Evolutionary conservation across 2,113 vertebrate species (phyloP).

Genomic region (Pedionomus torquatus): DNA sequence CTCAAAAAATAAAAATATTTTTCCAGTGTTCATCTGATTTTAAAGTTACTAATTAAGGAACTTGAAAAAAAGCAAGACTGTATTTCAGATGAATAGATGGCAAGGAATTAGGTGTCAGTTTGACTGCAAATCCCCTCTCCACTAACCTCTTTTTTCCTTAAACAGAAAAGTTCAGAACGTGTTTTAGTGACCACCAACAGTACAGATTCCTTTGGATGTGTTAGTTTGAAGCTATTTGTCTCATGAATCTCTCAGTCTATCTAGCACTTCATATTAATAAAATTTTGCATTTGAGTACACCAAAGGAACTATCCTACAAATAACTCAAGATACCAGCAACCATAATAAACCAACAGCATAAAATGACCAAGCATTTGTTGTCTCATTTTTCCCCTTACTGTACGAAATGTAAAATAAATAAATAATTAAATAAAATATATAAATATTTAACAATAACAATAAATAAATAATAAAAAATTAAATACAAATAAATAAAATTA

Average conservation of each 20-base stretch:
- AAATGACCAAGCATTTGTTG: not conserved
- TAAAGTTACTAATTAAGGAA: not conserved
- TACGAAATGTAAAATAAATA: not conserved
- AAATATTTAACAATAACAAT: no score
- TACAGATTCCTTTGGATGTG: not conserved
- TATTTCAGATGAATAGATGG: not conserved
- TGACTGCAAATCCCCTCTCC: not conserved
- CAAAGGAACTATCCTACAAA: not conserved
- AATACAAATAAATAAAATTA: no score
- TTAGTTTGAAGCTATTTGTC: not conserved
- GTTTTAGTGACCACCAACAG: not conserved
- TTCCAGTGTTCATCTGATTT: not conserved
- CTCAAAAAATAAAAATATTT: fast-evolving
- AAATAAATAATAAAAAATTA: no score
- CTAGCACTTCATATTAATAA: not conserved
- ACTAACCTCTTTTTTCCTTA: not conserved
- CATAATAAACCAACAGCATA: not conserved
- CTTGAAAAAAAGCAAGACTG: not conserved
- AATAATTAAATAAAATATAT: no score
- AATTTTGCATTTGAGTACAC: not conserved
- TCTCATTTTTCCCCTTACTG: not conserved
- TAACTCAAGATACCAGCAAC: not conserved
- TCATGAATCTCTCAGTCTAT: not conserved
- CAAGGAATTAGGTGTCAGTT: not conserved
- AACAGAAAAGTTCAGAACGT: not conserved